Evolutionary conservation across 2,113 vertebrate species (phyloP).

Genomic region (Holacanthus passer): DNA sequence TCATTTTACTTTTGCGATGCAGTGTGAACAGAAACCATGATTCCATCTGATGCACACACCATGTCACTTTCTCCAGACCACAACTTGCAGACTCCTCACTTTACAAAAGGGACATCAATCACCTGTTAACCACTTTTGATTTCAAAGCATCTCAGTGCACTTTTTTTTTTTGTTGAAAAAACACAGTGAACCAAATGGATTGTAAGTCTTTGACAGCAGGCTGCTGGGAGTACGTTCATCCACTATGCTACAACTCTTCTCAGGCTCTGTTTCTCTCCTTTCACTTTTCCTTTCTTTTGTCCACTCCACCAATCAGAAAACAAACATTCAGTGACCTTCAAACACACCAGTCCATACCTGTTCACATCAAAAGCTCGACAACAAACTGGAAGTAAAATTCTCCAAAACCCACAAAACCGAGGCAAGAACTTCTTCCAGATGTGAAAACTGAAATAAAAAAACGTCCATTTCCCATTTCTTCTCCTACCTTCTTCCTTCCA

Average conservation of each 20-base stretch:
- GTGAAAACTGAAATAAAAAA: slow-evolving; percentile 39
- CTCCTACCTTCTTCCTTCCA: slow-evolving; percentile 63
- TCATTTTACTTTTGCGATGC: slow-evolving; percentile 23
- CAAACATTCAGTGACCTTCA: slow-evolving; percentile 68
- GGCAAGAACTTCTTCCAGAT: slow-evolving; percentile 41
- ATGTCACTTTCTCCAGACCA: slow-evolving; percentile 51
- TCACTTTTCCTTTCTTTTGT: slow-evolving; percentile 18
- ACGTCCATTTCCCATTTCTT: slow-evolving; percentile 24
- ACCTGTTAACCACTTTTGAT: slow-evolving; percentile 34
- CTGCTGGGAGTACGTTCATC: slow-evolving; percentile 54
- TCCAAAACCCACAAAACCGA: slow-evolving; percentile 33
- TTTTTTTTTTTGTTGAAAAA: slow-evolving; percentile 53
- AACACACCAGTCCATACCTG: slow-evolving; percentile 51
- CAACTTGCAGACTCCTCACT: slow-evolving; percentile 57
- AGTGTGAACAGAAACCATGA: slow-evolving; percentile 31
- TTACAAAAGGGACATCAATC: slow-evolving; percentile 38
- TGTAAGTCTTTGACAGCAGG: slow-evolving; percentile 65
- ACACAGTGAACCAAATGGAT: slow-evolving; percentile 78
- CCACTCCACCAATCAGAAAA: slow-evolving; percentile 51
- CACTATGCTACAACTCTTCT: slow-evolving; percentile 63
- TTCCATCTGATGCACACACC: slow-evolving; percentile 26
- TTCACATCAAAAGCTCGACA: slow-evolving; percentile 47
- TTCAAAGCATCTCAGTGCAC: slow-evolving; percentile 67
- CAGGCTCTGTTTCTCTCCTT: slow-evolving; percentile 38
- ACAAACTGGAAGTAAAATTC: slow-evolving; percentile 33